Base-by-base conservation (phyloP, 2,888 invertebrate genomes). In the Rhodophaea formosa region DNA sequence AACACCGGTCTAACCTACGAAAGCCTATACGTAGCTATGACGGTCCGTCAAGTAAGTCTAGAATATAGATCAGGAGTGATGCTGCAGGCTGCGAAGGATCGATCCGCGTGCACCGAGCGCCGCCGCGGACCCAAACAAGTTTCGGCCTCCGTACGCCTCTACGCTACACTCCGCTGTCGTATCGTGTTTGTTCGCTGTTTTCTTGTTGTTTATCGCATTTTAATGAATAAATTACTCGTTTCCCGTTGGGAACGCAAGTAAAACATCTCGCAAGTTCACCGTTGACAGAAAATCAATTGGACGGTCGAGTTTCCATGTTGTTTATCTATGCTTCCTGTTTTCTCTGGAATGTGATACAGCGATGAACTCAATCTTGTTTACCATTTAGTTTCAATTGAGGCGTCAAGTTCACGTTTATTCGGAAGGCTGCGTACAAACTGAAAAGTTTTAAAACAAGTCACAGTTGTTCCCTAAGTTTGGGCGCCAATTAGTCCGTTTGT, bases 1-100 rank as follows among this genome's bases (percentile, higher is more conserved):
- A 87, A 83, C 85, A 82, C 86, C 87, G 86, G 85, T 81, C 84
- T 84, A 85, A 86, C 85, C 84, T 82, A 83, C 71, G 72, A 74
- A 80, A 83, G 80, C 82, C 82, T 79, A 78, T 80, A 79, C 75
- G 73, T 81, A 79, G 65, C 74, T 68, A 72, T 69, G 70, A 77
- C 74, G 72, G 76, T 77, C 75, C 74, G 69, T 70, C 80, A 78
- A 82, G 84, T 86, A 85, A 85, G 87, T 85, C 64, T 82, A 81
- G 82, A 59, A 78, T 80, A 68, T 80, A 80, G 75, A 74, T 68
- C 73, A 71, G 72, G 73, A 74, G 79, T 73, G 74, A 71, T 67
- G 74, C 67, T 66, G 67, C 62, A 62, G 65, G 67, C 56, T 47
- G 58, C 58, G 46, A 59, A 51, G 53, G 53, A 62, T 61, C 64